phyloP scores from a whole-genome alignment of 2,888 invertebrate species.

The Megaustenia siamemsis region DNA sequence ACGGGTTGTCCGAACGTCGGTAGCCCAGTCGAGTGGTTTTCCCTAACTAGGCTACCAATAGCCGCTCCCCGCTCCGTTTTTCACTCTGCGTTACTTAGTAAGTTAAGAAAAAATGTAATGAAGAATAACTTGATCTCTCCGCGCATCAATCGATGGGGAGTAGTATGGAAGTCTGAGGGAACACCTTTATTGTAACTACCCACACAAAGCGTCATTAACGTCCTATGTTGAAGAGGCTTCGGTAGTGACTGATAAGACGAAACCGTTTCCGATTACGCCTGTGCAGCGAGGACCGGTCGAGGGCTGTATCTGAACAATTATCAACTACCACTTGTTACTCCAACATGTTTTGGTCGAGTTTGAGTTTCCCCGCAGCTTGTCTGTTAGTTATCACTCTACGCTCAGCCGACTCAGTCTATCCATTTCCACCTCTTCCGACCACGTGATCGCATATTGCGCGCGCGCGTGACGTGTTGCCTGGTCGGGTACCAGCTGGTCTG shows the following conservation, averaged over 20 bases:
- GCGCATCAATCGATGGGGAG: too few relatives aligned
- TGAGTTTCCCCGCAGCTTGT: not conserved
- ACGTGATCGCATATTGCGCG: not conserved
- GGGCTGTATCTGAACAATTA: too few relatives aligned
- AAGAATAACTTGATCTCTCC: not conserved
- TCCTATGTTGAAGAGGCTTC: too few relatives aligned
- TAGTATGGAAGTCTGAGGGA: too few relatives aligned
- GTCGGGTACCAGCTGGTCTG: constrained; percentile 28
- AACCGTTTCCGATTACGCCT: too few relatives aligned
- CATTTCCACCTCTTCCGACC: not conserved
- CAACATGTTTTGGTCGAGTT: not conserved
- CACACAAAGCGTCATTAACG: too few relatives aligned
- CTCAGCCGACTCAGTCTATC: constrained; percentile 3
- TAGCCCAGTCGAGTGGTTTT: too few relatives aligned
- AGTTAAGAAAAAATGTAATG: not conserved
- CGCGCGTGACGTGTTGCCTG: not conserved
- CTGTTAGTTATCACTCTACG: not conserved
- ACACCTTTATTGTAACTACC: too few relatives aligned
- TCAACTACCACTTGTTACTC: not conserved
- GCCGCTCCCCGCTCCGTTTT: constrained; percentile 36
- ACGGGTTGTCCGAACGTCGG: too few relatives aligned
- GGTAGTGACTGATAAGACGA: too few relatives aligned
- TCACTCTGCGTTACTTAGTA: constrained; percentile 30
- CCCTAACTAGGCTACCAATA: too few relatives aligned
- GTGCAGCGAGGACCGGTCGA: too few relatives aligned